Evolutionary conservation across 2,797 vertebrate genomes (phyloP).

Genomic region (Macroramphosus scolopax): DNA sequence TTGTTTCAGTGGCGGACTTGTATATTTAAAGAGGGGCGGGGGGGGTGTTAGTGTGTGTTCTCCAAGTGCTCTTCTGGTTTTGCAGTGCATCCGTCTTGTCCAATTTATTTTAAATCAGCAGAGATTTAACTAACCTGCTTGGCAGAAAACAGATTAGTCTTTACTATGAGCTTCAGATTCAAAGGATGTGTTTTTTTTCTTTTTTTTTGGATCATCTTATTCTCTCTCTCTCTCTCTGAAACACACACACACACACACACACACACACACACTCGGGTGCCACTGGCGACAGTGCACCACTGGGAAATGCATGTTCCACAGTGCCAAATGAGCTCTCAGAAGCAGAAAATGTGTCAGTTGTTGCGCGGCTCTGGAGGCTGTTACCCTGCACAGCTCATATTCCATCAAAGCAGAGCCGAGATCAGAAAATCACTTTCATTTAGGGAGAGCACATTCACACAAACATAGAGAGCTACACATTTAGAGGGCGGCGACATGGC

Average conservation of each 20-base stretch:
- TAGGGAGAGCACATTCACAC: constrained; percentile 23
- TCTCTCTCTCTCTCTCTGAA: neutral
- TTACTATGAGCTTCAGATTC: constrained; percentile 17
- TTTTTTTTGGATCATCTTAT: neutral
- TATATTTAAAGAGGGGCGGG: too few relatives aligned
- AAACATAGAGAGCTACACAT: constrained; percentile 28
- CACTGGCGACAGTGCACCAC: constrained; percentile 27
- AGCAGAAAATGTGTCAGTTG: constrained; percentile 44
- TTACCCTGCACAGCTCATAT: constrained; percentile 34
- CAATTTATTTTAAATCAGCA: too few relatives aligned
- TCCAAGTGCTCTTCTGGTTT: too few relatives aligned
- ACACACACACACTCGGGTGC: neutral
- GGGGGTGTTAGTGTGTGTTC: too few relatives aligned
- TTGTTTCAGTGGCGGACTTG: too few relatives aligned
- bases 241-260: neutral
- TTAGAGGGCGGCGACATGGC: constrained; percentile 9
- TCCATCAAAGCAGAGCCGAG: constrained; percentile 52
- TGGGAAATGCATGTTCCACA: constrained; percentile 40
- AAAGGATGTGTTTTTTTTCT: constrained; percentile 26
- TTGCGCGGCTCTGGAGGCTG: constrained; percentile 28
- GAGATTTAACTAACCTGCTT: too few relatives aligned
- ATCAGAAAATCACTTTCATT: constrained; percentile 57
- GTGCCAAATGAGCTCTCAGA: constrained; percentile 56
- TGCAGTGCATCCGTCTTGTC: too few relatives aligned
- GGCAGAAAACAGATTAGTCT: too few relatives aligned